phyloP scores from a whole-genome alignment of 2,797 vertebrate species.

The Parauchenoglanis punctatus region DNA sequence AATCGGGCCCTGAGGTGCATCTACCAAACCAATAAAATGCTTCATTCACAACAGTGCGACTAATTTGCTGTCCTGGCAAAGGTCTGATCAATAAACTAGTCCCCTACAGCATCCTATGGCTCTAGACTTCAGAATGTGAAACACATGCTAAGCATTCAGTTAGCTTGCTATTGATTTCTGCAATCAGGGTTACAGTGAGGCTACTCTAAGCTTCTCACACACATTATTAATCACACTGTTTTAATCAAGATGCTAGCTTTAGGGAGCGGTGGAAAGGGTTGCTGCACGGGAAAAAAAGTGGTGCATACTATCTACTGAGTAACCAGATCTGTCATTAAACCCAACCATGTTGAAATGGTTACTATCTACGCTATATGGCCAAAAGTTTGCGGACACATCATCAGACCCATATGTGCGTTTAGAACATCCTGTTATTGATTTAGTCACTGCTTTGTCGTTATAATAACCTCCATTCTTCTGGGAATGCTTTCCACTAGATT shows the following conservation, averaged over 20 bases:
- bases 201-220: constrained; percentile 25
- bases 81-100: constrained; percentile 42
- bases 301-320: background rate
- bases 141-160: constrained; percentile 55
- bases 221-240: constrained; percentile 36
- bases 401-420: background rate
- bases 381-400: background rate
- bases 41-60: background rate
- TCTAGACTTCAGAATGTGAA: constrained; percentile 33
- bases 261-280: background rate
- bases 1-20: constrained; percentile 20
- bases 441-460: background rate
- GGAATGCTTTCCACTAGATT: background rate
- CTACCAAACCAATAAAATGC: constrained; percentile 39
- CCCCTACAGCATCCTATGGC: constrained; percentile 33
- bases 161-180: constrained; percentile 31
- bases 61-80: constrained; percentile 39
- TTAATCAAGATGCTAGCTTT: constrained; percentile 27
- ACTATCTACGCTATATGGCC: background rate
- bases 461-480: background rate
- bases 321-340: background rate
- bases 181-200: constrained; percentile 38
- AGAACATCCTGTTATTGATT: background rate
- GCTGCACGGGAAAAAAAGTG: background rate
- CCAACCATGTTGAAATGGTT: background rate